Conservation (phyloP, 1,140 invertebrate genomes). For the Uloborus diversus region DNA sequence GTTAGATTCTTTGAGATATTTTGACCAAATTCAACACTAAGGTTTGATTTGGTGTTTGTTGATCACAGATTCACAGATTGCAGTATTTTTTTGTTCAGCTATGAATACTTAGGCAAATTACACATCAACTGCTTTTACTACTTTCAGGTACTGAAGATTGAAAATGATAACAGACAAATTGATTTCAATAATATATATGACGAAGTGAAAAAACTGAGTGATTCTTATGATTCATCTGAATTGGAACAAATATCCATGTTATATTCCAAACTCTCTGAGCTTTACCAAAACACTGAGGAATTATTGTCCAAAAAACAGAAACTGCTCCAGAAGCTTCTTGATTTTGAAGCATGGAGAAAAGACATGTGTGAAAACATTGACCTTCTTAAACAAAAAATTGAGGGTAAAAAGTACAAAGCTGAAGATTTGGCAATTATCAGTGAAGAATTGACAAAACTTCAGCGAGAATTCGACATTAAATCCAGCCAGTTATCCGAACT, state of each 20-base stretch:
- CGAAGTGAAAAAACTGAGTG: slow-evolving; percentile 80
- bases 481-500: slow-evolving; percentile 74
- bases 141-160: slow-evolving; percentile 62
- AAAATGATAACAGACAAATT: slow-evolving; percentile 62
- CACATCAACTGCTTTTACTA: too few relatives aligned
- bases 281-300: slow-evolving; percentile 73
- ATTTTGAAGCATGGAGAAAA: slow-evolving; percentile 81
- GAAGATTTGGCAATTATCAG: slow-evolving; percentile 67
- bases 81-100: too few relatives aligned
- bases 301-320: slow-evolving; percentile 75
- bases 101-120: too few relatives aligned
- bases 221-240: slow-evolving; percentile 76
- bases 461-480: slow-evolving; percentile 75
- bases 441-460: slow-evolving; percentile 70
- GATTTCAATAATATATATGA: slow-evolving; percentile 68
- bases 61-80: too few relatives aligned
- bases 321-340: slow-evolving; percentile 84
- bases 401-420: slow-evolving; percentile 61
- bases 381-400: slow-evolving; percentile 81
- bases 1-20: too few relatives aligned
- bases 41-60: too few relatives aligned
- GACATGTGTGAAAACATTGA: slow-evolving; percentile 82
- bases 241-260: slow-evolving; percentile 76
- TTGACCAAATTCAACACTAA: too few relatives aligned
- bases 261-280: slow-evolving; percentile 77